Evolutionary conservation across 2,113 vertebrate species (phyloP).

Genomic region (Halichoeres trimaculatus): DNA sequence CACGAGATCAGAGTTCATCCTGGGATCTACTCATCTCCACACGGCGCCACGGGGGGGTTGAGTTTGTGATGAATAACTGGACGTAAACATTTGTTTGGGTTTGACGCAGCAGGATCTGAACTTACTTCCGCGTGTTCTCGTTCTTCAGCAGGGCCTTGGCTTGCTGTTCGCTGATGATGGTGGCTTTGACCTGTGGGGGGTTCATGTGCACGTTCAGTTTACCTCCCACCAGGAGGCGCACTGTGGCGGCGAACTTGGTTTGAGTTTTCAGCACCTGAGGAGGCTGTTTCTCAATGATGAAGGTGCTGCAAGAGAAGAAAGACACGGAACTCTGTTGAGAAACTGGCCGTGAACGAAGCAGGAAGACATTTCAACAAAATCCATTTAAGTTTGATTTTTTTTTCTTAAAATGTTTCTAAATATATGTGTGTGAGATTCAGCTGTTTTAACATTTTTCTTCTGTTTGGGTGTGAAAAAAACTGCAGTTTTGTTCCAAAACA

Average conservation of each 20-base stretch:
- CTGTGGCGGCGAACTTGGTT: constrained; percentile 96
- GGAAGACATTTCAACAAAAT: neutral
- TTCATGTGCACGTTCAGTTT: constrained; percentile 99
- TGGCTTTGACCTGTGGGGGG: constrained; percentile 97
- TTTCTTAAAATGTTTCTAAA: neutral
- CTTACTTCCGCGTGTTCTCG: constrained; percentile 91
- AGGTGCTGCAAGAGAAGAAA: constrained; percentile 85
- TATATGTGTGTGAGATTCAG: too few relatives aligned
- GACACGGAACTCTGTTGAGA: neutral
- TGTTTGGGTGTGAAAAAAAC: too few relatives aligned
- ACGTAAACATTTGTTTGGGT: too few relatives aligned
- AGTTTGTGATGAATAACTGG: too few relatives aligned
- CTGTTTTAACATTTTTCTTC: too few relatives aligned
- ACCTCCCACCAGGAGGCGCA: constrained; percentile 94
- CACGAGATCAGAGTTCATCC: constrained; percentile 36
- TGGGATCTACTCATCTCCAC: constrained; percentile 1
- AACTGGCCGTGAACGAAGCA: too few relatives aligned
- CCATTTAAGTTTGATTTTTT: neutral
- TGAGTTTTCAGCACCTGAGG: constrained; percentile 98
- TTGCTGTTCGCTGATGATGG: constrained; percentile 96
- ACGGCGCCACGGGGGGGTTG: neutral
- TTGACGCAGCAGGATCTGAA: too few relatives aligned
- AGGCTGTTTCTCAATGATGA: constrained; percentile 99
- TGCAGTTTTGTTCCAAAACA: too few relatives aligned
- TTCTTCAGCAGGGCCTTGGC: constrained; percentile 95